Percentiles rank a stretch among this genome's conserved stretches.
Conservation (phyloP, 1,140 invertebrate genomes). For the Nasonia vitripennis region DNA sequence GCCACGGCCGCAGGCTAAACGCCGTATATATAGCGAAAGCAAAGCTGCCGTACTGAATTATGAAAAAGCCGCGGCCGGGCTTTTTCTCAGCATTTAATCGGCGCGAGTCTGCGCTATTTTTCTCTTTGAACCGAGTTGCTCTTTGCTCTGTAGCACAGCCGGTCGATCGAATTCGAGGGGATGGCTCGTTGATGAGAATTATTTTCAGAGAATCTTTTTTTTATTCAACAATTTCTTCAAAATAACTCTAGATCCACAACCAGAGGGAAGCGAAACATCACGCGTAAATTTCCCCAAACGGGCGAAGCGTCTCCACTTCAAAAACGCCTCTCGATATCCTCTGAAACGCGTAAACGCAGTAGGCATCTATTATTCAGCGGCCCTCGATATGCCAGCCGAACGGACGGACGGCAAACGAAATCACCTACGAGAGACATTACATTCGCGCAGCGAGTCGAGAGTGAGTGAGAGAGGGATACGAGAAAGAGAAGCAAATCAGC, state of each 20-base stretch:
- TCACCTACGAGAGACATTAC: conserved; percentile 52
- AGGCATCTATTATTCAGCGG: not conserved
- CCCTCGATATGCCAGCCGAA: not conserved
- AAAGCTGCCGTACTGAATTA: conserved; percentile 22
- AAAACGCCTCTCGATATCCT: not conserved
- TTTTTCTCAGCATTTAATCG: conserved; percentile 38
- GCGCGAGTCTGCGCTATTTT: not conserved
- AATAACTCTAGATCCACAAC: too few species aligned
- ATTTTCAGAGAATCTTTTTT: too few species aligned
- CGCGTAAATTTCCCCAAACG: not conserved
- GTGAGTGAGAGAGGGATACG: not conserved
- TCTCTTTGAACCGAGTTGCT: not conserved
- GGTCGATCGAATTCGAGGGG: too few species aligned
- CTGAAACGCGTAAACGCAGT: not conserved
- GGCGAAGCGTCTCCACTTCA: not conserved
- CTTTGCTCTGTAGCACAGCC: not conserved
- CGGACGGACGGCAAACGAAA: conserved; percentile 21
- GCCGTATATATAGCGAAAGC: conserved; percentile 13
- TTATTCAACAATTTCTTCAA: too few species aligned
- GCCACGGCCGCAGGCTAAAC: not conserved
- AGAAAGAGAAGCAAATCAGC: not conserved
- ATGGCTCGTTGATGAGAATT: too few species aligned
- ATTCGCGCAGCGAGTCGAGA: conserved; percentile 33
- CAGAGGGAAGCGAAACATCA: not conserved
- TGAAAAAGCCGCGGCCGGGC: conserved; percentile 15